A percentile compares a stretch with the other conserved stretches of the same genome.
phyloP scores from a whole-genome alignment of 2,797 vertebrate genomes.

The Argyrosomus regius region DNA sequence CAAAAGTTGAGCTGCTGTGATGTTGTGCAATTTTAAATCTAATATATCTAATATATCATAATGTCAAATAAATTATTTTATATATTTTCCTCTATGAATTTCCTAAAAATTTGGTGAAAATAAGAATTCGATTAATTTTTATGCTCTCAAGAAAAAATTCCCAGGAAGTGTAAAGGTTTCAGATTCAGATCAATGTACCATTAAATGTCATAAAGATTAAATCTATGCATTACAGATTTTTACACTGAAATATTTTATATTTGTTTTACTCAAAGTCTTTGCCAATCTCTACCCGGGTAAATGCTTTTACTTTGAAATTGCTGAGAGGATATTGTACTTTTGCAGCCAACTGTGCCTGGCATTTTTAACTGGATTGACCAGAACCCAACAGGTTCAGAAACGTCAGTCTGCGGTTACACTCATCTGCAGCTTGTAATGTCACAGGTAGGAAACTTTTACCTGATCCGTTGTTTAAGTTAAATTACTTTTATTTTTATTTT shows the following conservation, averaged over 20 bases:
- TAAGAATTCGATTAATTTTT: no score
- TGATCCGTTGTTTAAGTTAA: not conserved
- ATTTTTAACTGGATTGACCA: not conserved
- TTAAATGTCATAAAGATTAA: not conserved
- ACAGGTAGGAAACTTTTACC: constrained; percentile 20
- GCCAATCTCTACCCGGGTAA: not conserved
- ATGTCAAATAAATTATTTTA: no score
- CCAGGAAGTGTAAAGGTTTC: not conserved
- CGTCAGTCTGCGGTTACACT: no score
- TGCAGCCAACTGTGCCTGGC: not conserved
- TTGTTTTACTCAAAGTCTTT: not conserved
- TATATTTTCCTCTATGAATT: no score
- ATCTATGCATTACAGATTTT: not conserved
- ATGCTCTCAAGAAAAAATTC: not conserved
- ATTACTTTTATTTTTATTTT: not conserved
- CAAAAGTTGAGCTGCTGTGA: no score
- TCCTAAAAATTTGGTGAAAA: not conserved
- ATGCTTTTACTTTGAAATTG: constrained; percentile 4
- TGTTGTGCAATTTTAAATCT: no score
- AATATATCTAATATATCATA: no score
- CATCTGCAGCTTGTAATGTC: not conserved
- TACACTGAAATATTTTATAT: not conserved
- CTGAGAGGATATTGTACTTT: not conserved
- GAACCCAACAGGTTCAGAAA: not conserved
- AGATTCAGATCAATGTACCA: not conserved